Conservation (phyloP, 2,888 invertebrate genomes). For the Eulithis testata region DNA sequence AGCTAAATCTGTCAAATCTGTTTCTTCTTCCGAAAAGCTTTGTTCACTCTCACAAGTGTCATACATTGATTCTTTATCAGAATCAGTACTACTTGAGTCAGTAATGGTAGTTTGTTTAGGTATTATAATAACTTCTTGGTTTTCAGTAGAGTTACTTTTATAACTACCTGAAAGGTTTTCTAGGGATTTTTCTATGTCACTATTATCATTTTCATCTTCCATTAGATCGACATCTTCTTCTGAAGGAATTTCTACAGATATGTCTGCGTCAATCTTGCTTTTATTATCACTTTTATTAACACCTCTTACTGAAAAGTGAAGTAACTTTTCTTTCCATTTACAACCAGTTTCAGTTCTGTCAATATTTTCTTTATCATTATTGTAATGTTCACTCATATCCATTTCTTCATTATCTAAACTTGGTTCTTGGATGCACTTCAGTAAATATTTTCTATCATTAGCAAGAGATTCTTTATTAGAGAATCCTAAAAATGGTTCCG, state of each 20-base stretch:
- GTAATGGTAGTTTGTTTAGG: constrained; percentile 16
- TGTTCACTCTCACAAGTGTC: constrained; percentile 69
- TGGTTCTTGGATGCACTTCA: constrained; percentile 19
- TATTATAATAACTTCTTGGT: constrained; percentile 13
- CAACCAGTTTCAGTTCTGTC: background rate
- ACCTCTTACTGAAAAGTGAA: background rate
- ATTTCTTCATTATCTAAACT: background rate
- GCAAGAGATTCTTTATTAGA: constrained; percentile 30
- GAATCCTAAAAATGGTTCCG: constrained; percentile 62
- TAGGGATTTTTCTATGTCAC: background rate
- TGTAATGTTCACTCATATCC: background rate
- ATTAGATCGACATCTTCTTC: constrained; percentile 8
- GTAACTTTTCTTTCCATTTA: background rate
- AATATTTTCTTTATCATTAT: background rate
- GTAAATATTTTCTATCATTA: constrained; percentile 8
- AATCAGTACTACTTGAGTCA: constrained; percentile 28
- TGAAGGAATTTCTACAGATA: background rate
- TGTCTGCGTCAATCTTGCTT: background rate
- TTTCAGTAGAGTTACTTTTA: background rate
- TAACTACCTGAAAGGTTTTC: background rate
- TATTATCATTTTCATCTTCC: constrained; percentile 16
- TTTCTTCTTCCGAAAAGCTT: constrained; percentile 35
- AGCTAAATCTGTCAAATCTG: background rate
- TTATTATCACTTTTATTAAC: background rate
- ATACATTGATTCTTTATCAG: constrained; percentile 62